Evolutionary conservation across 2,888 invertebrate genomes (phyloP).

Genomic region (Ferrisia virgata): DNA sequence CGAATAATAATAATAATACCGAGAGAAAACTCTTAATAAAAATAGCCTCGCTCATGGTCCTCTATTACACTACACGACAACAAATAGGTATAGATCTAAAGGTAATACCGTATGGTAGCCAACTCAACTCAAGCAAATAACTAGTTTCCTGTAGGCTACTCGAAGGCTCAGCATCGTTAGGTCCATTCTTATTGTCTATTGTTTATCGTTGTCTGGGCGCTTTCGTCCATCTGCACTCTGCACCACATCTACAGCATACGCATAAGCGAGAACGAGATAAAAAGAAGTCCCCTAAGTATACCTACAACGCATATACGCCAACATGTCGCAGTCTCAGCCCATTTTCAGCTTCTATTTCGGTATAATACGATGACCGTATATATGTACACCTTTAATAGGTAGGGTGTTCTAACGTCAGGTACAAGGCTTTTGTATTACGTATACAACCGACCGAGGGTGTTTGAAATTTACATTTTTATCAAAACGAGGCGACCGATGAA

Average conservation of each 20-base stretch:
- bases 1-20: neutral
- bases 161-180: conserved; percentile 14
- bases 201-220: neutral
- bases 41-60: neutral
- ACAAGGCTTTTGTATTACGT: neutral
- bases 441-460: too few relatives aligned
- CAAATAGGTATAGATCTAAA: too few relatives aligned
- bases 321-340: neutral
- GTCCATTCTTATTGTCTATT: neutral
- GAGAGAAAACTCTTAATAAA: neutral
- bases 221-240: conserved; percentile 5
- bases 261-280: neutral
- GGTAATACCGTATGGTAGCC: neutral
- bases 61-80: too few relatives aligned
- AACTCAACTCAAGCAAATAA: conserved; percentile 11
- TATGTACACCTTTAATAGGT: too few relatives aligned
- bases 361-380: neutral
- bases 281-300: neutral
- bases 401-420: neutral
- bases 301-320: too few relatives aligned
- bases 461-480: neutral
- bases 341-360: neutral
- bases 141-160: conserved; percentile 3
- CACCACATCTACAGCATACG: too few relatives aligned
- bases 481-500: neutral